These are phyloP conservation scores for Pardosa pseudoannulata DNA, from an alignment of 2,888 invertebrate genomes.

Conservation along the genomic window DNA sequence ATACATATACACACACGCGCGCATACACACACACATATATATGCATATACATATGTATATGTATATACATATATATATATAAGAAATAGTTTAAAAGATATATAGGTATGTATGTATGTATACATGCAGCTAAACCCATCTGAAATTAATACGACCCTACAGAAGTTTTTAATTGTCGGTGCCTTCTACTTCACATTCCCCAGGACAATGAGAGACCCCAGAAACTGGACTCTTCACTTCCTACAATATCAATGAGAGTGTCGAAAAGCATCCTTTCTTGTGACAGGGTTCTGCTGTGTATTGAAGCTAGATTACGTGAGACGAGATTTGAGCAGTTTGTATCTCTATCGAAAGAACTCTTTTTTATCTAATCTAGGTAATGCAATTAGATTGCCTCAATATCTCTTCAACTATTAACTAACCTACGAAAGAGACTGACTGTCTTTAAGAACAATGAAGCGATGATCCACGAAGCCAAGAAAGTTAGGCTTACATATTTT, in stretches of 20 bases:
- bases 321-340: conserved; percentile 8
- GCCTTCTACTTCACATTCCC: conserved; percentile 61
- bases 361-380: conserved; percentile 25
- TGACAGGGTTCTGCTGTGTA: conserved; percentile 1
- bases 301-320: background rate
- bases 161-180: conserved; percentile 62
- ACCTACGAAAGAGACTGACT: background rate
- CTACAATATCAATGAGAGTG: conserved; percentile 3
- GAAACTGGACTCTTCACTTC: background rate
- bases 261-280: conserved; percentile 22
- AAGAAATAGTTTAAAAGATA: no score
- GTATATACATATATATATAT: conserved; percentile 23
- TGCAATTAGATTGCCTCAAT: conserved; percentile 21
- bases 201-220: conserved; percentile 24
- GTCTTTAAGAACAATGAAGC: background rate
- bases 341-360: conserved; percentile 16
- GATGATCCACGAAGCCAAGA: background rate
- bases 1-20: background rate
- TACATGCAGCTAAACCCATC: background rate
- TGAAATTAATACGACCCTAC: background rate
- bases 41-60: background rate
- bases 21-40: no score
- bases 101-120: background rate
- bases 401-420: conserved; percentile 1
- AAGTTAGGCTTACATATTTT: conserved; percentile 33